A percentile compares a stretch with the other conserved stretches of the same genome.
Conservation (phyloP, 2,888 invertebrate species). For the Scaeva pyrastri region DNA sequence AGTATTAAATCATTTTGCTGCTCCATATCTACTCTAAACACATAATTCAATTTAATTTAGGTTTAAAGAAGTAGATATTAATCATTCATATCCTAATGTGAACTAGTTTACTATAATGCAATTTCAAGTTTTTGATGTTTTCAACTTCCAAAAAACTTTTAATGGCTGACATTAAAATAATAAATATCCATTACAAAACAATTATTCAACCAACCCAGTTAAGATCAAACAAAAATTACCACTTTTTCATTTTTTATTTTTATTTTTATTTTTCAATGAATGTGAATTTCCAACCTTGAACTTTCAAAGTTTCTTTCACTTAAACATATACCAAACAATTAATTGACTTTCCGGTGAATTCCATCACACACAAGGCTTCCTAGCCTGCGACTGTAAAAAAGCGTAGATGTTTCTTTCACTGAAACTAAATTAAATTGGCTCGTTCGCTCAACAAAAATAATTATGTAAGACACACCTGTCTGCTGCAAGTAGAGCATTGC, state of each 20-base stretch:
- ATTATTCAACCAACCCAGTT: slow-evolving; percentile 9
- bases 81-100: background rate
- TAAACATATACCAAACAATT: slow-evolving; percentile 8
- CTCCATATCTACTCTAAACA: background rate
- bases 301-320: slow-evolving; percentile 50
- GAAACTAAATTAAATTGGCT: slow-evolving; percentile 34
- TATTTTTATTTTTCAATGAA: slow-evolving; percentile 19
- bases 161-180: background rate
- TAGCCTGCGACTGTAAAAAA: background rate
- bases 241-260: slow-evolving; percentile 25
- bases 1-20: background rate
- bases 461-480: slow-evolving; percentile 48
- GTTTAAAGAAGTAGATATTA: background rate
- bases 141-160: background rate
- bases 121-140: background rate
- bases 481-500: slow-evolving; percentile 68
- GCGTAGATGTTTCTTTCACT: background rate
- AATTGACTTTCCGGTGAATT: slow-evolving; percentile 54
- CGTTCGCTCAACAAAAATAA: slow-evolving; percentile 58
- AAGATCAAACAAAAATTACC: background rate
- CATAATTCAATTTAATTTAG: background rate
- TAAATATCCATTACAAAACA: background rate
- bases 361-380: slow-evolving; percentile 11
- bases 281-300: slow-evolving; percentile 67
- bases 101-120: background rate